A percentile compares a stretch with the other conserved stretches of the same genome.
These are phyloP conservation scores for Trachelipus rathkii DNA, from an alignment of 1,140 invertebrate species.

Conservation along the genomic window DNA sequence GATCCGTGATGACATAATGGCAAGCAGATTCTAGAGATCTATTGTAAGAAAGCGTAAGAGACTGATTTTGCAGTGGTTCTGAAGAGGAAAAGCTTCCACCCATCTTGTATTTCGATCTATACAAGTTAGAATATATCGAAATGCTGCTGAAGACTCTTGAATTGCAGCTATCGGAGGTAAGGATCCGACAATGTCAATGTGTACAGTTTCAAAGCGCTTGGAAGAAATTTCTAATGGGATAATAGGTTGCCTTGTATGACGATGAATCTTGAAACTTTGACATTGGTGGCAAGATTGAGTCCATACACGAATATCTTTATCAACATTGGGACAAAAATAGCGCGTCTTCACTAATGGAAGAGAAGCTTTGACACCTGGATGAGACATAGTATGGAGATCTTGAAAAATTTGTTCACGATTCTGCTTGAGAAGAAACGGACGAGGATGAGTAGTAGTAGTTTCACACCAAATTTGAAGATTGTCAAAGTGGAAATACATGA, in stretches of 20 bases:
- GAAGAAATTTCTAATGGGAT: neutral
- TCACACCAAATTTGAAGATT: no score
- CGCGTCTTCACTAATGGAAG: neutral
- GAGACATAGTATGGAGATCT: no score
- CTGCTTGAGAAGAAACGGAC: no score
- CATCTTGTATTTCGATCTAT: slow-evolving; percentile 13
- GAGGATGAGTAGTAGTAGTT: no score
- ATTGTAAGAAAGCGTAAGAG: slow-evolving; percentile 27
- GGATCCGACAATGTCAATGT: neutral
- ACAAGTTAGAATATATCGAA: neutral
- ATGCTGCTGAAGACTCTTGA: neutral
- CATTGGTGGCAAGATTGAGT: no score
- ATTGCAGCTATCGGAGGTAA: neutral
- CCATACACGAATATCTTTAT: no score
- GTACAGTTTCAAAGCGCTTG: neutral
- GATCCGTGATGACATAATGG: slow-evolving; percentile 27
- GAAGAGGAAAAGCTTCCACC: slow-evolving; percentile 24
- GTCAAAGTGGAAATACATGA: no score
- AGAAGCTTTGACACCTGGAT: neutral
- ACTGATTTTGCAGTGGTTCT: neutral
- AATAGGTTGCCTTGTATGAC: neutral
- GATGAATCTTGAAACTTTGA: neutral
- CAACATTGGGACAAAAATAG: neutral
- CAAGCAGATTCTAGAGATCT: slow-evolving; percentile 27
- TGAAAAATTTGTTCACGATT: no score